These are phyloP conservation scores for Propithecus deckenii DNA, from an alignment of 2,797 vertebrate species.

Conservation along the genomic window DNA sequence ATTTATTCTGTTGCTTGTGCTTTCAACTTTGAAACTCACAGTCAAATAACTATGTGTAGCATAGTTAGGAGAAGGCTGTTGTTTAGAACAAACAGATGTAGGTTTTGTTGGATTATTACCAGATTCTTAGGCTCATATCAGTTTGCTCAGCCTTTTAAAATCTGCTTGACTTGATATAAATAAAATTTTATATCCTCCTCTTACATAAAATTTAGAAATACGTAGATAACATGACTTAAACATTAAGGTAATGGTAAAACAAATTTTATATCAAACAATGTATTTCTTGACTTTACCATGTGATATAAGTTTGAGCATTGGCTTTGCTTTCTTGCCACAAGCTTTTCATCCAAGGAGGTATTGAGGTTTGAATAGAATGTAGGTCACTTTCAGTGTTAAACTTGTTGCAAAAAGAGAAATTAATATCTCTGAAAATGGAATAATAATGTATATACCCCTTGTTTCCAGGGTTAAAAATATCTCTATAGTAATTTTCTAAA, in stretches of 20 bases:
- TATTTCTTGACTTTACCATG: neutral
- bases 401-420: neutral
- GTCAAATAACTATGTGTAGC: neutral
- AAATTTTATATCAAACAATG: neutral
- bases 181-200: neutral
- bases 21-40: neutral
- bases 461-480: neutral
- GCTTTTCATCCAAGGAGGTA: neutral
- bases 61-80: neutral
- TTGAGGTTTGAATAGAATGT: neutral
- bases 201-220: neutral
- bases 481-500: neutral
- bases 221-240: neutral
- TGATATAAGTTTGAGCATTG: neutral
- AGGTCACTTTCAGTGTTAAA: neutral
- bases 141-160: conserved; percentile 25
- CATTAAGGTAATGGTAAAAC: neutral
- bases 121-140: neutral
- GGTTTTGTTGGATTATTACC: neutral
- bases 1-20: neutral
- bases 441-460: neutral
- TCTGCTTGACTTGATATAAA: neutral
- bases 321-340: neutral
- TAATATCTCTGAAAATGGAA: neutral
- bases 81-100: neutral